Base-by-base conservation (phyloP, 2,113 vertebrate species). In the Lepidothrix coronata region DNA sequence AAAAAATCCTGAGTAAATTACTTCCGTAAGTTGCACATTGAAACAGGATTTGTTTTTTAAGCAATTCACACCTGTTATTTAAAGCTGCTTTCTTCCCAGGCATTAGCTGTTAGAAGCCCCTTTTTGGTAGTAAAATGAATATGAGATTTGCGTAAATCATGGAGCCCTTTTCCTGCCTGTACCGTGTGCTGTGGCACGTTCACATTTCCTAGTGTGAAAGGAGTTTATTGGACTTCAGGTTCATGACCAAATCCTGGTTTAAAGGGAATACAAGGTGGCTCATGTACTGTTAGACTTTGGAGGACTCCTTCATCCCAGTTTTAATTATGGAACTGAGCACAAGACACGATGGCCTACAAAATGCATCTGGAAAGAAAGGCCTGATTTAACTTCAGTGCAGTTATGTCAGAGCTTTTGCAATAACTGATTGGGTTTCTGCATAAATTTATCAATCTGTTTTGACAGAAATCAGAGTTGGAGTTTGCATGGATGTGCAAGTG, bases 241-340 rank as follows among this genome's bases (percentile, higher is more conserved):
- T 95, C 9, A 0, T 65, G 58, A 21, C 5, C 17, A 41, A 71
- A 49, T 73, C 54, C 55, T 27, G 9, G 12, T 85, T 49, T 57
- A 18, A 85, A 35, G 55, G 7, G 10, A 86, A 48, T 46, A 23
- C 57, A 91, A 33, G 57, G 63, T 72, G 33, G 5, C 37, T 91
- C 75, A 6, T 30, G 6, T 55, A 67, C 23, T 76, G 59, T 71
- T 95, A 54, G 80, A 23, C 91, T 90, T 61, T 94, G 79, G 89
- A 96, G 79, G 65, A 49, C 59, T 96, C 85, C 92, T 95, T 92
- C 74, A 58, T 90, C 81, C 71, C 37, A 48, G 65, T 91, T 97
- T 98, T 93, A 96, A 92, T 96, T 97, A 96, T 87, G 92, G 94
- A 97, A 91, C 85, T 96, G 94, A 95, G 76, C 74, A 59, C 76